Percentiles rank a stretch among this genome's conserved stretches.
Conservation (phyloP, 2,888 invertebrate species). For the Amorpha juglandis region DNA sequence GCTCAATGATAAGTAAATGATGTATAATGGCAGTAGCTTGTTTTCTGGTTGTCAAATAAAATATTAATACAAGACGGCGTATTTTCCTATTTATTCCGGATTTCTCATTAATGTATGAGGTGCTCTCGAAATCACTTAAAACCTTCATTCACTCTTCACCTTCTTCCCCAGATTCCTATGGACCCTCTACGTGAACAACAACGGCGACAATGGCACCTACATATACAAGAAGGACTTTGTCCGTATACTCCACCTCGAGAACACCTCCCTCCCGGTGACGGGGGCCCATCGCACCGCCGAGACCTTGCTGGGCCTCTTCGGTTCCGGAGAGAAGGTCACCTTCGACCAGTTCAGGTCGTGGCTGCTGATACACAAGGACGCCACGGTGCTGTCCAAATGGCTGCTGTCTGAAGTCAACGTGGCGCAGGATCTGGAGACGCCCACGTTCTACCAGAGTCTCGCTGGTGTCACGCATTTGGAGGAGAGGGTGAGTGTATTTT, state of each 20-base stretch:
- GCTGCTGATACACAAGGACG: conserved; percentile 90
- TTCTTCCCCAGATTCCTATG: conserved; percentile 87
- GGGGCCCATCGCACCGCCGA: conserved; percentile 65
- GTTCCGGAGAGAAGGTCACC: conserved; percentile 80
- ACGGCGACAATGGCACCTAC: conserved; percentile 85
- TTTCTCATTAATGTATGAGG: too few species aligned
- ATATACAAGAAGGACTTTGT: conserved; percentile 91
- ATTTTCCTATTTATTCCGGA: too few species aligned
- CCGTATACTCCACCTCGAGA: conserved; percentile 85
- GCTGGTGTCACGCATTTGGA: conserved; percentile 96
- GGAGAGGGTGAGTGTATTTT: conserved; percentile 85
- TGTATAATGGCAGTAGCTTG: too few species aligned
- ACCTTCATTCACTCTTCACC: background rate
- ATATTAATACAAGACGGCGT: too few species aligned
- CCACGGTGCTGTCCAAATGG: conserved; percentile 93
- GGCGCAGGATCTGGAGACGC: conserved; percentile 92
- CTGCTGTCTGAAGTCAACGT: conserved; percentile 90
- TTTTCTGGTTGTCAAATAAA: too few species aligned
- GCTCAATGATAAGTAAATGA: too few species aligned
- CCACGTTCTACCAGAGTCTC: conserved; percentile 96
- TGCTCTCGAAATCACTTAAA: background rate
- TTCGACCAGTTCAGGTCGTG: conserved; percentile 92
- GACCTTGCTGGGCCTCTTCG: conserved; percentile 70
- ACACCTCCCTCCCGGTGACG: conserved; percentile 68
- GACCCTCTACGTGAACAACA: conserved; percentile 93